A percentile compares a stretch with the other conserved stretches of the same genome.
Evolutionary conservation across 1,140 invertebrate genomes (phyloP).

Genomic region (Habropoda laboriosa): DNA sequence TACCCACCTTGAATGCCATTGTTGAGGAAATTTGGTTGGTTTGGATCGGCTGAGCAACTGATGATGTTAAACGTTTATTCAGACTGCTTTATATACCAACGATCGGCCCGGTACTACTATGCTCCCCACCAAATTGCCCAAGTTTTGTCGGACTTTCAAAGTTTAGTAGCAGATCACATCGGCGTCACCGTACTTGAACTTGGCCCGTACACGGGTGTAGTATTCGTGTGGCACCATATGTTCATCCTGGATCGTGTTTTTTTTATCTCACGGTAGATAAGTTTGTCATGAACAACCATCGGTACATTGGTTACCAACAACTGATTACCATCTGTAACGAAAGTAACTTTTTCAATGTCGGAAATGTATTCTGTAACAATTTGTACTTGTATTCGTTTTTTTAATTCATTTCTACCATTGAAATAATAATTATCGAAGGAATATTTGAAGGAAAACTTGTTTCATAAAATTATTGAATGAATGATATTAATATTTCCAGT

Average conservation of each 20-base stretch:
- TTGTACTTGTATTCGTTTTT: not conserved
- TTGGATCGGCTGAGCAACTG: constrained; percentile 71
- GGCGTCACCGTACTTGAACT: constrained; percentile 61
- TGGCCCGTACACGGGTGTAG: constrained; percentile 36
- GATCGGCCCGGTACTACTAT: constrained; percentile 14
- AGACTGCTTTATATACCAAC: constrained; percentile 60
- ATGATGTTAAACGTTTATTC: constrained; percentile 62
- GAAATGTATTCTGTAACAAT: not conserved
- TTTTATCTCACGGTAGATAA: not conserved
- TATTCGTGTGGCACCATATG: not conserved
- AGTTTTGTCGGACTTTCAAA: constrained; percentile 56
- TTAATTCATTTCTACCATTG: not conserved
- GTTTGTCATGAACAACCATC: not conserved
- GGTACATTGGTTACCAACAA: not conserved
- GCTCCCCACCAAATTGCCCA: constrained; percentile 41
- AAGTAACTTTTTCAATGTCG: not conserved
- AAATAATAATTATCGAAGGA: not conserved
- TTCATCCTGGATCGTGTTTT: not conserved
- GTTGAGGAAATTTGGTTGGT: constrained; percentile 55
- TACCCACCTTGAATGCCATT: constrained; percentile 75
- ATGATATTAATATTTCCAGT: not conserved
- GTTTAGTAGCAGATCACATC: constrained; percentile 47
- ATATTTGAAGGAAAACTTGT: not conserved
- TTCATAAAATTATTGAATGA: not conserved
- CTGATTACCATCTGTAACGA: not conserved